Conservation (phyloP, 1,140 invertebrate species). For the Dendrolimus kikuchii region DNA sequence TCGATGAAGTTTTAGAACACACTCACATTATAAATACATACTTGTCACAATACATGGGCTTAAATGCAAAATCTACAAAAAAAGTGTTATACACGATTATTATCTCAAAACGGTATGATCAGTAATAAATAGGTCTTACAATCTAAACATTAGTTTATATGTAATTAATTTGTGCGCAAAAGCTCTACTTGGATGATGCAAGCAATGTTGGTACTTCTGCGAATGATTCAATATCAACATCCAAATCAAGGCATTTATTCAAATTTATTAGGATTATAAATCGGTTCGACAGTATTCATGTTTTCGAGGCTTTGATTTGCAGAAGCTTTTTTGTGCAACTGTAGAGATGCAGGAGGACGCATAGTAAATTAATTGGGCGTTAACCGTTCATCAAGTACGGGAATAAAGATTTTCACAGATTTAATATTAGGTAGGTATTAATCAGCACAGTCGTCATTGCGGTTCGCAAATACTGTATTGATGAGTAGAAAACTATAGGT, state of each 20-base stretch:
- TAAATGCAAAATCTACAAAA: slow-evolving; percentile 67
- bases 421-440: too few species aligned
- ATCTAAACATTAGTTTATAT: slow-evolving; percentile 45
- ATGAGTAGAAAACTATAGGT: too few species aligned
- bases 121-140: slow-evolving; percentile 57
- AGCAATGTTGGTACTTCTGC: slow-evolving; percentile 39
- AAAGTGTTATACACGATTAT: slow-evolving; percentile 63
- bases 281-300: too few species aligned
- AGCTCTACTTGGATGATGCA: slow-evolving; percentile 58
- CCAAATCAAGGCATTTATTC: slow-evolving; percentile 1
- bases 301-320: too few species aligned
- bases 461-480: too few species aligned
- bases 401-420: too few species aligned
- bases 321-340: too few species aligned
- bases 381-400: too few species aligned
- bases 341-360: too few species aligned
- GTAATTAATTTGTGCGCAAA: slow-evolving; percentile 58
- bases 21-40: slow-evolving; percentile 57
- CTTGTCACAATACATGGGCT: slow-evolving; percentile 61
- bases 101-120: slow-evolving; percentile 56
- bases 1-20: slow-evolving; percentile 45
- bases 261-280: too few species aligned
- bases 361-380: too few species aligned
- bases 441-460: too few species aligned
- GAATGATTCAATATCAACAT: slow-evolving; percentile 9